Conservation (phyloP, 1,140 invertebrate genomes). For the Rhopalosiphum maidis region DNA sequence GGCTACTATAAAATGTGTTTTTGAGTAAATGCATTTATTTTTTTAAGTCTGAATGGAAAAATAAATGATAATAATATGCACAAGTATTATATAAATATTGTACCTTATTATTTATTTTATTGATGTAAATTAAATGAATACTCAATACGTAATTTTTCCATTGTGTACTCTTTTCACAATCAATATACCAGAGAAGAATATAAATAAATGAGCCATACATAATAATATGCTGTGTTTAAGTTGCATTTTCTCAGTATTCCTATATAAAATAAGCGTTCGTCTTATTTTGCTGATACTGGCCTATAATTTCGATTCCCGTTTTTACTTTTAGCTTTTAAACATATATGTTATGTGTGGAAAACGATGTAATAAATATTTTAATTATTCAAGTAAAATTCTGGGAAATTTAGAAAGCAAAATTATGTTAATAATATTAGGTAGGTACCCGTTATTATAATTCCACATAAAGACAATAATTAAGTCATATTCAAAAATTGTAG, state of each 20-base stretch:
- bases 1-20: too few species aligned
- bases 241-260: background rate
- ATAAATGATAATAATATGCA: background rate
- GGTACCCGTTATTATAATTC: background rate
- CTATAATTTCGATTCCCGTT: background rate
- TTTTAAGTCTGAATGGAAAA: background rate
- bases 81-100: background rate
- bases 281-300: background rate
- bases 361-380: too few species aligned
- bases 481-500: background rate
- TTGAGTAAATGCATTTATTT: background rate
- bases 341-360: background rate
- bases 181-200: background rate
- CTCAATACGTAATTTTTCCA: background rate
- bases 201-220: background rate
- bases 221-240: too few species aligned
- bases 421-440: background rate
- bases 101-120: background rate
- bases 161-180: background rate
- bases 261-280: background rate
- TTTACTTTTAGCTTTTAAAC: background rate
- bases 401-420: background rate
- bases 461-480: background rate
- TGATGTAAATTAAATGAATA: background rate
- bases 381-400: background rate